These are phyloP conservation scores for Dicaeum eximium DNA, from an alignment of 2,113 vertebrate species.

Conservation along the genomic window DNA sequence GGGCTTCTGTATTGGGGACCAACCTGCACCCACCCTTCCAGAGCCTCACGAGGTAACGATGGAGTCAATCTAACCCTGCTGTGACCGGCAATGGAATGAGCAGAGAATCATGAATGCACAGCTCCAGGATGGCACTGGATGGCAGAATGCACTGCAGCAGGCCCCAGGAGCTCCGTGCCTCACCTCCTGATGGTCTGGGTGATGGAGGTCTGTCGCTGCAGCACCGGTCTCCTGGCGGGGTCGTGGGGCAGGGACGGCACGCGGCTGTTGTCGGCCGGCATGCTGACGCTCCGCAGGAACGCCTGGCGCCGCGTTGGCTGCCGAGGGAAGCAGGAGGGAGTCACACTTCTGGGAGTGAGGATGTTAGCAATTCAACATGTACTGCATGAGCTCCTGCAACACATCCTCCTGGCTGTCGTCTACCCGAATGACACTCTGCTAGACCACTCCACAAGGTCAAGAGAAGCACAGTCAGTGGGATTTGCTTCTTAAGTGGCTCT, in stretches of 20 bases:
- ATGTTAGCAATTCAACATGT: neutral
- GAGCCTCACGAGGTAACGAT: accelerated
- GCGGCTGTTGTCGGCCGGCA: slow-evolving; percentile 86
- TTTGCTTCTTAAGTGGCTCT: neutral
- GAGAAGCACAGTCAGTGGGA: neutral
- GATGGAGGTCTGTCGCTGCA: slow-evolving; percentile 94
- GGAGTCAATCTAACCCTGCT: neutral
- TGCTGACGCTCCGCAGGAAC: slow-evolving; percentile 91
- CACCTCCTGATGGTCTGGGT: slow-evolving; percentile 98
- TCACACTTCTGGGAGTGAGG: accelerated
- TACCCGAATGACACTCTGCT: neutral
- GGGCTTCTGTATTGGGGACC: neutral
- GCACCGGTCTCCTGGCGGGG: slow-evolving; percentile 68
- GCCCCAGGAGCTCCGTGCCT: neutral
- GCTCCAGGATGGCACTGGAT: accelerated
- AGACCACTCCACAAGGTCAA: neutral
- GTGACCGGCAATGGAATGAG: neutral
- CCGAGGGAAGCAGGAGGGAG: neutral
- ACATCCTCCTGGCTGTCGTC: neutral
- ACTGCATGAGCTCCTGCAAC: neutral
- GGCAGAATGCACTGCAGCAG: neutral
- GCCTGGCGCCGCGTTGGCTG: slow-evolving; percentile 85
- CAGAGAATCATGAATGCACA: neutral
- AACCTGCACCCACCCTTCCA: neutral
- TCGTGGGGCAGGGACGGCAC: slow-evolving; percentile 81